Base-by-base conservation (phyloP, 1,140 invertebrate genomes). In the Mylabris phalerata region DNA sequence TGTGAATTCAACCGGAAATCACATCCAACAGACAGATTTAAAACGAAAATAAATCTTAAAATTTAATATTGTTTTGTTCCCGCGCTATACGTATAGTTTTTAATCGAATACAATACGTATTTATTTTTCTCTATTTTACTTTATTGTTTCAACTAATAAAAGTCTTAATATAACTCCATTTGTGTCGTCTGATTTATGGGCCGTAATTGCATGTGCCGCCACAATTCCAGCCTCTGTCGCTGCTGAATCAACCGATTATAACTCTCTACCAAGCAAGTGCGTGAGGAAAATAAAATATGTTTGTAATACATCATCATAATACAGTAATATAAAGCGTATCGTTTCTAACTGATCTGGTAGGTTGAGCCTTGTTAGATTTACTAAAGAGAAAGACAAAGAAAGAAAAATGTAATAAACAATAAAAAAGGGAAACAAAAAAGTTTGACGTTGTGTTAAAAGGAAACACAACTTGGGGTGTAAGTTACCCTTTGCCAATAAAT, bases 91-190 rank as follows among this genome's bases (percentile, higher is more conserved):
- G 7, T 32, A 32, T 32, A 32, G 4, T 32, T 32, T 32, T 32
- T 32, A 32, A 32, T 32, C 32, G 19, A 19, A 19, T 19, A 19
- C 19, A 32, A 32, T 7, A 32, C 32, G 32, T 32, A 32, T 32
- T 32, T 5, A 32, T 5, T 32, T 32, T 32, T 32, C 3, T 32
- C 4, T 7, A 7, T 32, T 32, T 32, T 32, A 7, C 62, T 61
- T 55, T 59, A 62, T 64, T 57, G 54, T 39, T 9, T 32, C 27
- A 57, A 55, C 61, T 63, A 67, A 67, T 67, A 67, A 67, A 67
- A 62, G 61, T 65, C 65, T 51, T 61, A 63, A 65, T 67, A 67
- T 67, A 67, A 67, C 65, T 67, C 63, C 65, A 67, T 67, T 67
- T 67, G 60, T 57, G 62, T 56, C 62, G 50, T 48, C 50, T 67